These are phyloP conservation scores for Orius laevigatus DNA, from an alignment of 1,140 invertebrate species.

Conservation along the genomic window DNA sequence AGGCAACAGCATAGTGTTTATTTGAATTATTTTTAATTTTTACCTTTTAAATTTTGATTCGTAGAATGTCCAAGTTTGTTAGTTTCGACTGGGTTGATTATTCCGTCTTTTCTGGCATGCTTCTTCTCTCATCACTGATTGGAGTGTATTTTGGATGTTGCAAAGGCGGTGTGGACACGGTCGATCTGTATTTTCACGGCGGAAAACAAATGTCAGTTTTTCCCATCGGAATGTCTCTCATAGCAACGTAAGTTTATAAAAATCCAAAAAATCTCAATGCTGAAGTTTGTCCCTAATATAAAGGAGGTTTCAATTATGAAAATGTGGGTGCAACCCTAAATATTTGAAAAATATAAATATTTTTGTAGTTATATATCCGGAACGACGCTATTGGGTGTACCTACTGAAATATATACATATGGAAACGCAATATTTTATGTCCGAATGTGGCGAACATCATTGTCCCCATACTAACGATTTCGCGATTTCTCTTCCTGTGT, in stretches of 20 bases:
- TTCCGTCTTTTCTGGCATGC: constrained; percentile 39
- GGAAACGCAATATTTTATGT: constrained; percentile 68
- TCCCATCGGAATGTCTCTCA: constrained; percentile 64
- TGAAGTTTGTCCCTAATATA: too few species aligned
- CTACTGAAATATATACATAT: constrained; percentile 73
- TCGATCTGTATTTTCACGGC: constrained; percentile 54
- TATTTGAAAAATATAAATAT: too few species aligned
- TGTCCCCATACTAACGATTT: constrained; percentile 45
- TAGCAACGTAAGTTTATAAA: constrained; percentile 44
- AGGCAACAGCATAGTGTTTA: too few species aligned
- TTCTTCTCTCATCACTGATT: constrained; percentile 38
- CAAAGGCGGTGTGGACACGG: constrained; percentile 32
- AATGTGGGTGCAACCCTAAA: too few species aligned
- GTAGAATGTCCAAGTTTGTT: too few species aligned
- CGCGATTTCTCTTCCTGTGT: constrained; percentile 71
- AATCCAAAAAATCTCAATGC: too few species aligned
- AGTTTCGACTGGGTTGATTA: constrained; percentile 39
- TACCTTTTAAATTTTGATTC: too few species aligned
- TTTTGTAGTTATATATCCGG: constrained; percentile 64
- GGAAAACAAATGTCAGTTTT: constrained; percentile 52
- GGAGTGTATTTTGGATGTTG: constrained; percentile 56
- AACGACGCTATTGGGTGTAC: constrained; percentile 73
- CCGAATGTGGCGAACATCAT: constrained; percentile 46
- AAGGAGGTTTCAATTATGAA: too few species aligned
- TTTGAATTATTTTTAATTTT: too few species aligned